phyloP scores from a whole-genome alignment of 2,797 vertebrate species.

The Channa striata region DNA sequence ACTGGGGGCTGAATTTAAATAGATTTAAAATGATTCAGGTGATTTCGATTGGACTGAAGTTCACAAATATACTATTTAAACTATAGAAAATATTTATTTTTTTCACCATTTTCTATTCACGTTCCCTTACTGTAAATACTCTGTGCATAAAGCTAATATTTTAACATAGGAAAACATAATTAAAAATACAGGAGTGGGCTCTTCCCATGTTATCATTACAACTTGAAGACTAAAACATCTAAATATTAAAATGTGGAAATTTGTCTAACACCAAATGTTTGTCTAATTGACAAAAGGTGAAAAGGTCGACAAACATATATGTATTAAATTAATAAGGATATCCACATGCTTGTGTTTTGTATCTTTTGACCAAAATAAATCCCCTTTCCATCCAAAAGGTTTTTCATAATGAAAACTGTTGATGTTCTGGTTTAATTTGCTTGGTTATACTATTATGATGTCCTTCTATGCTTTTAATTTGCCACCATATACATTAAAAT shows the following conservation, averaged over 20 bases:
- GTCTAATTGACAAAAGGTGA: conserved; percentile 8
- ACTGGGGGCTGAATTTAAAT: conserved; percentile 20
- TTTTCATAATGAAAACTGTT: not conserved
- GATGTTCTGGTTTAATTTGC: conserved; percentile 8
- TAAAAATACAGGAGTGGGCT: conserved; percentile 31
- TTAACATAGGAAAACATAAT: conserved; percentile 25
- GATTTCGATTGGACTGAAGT: conserved; percentile 35
- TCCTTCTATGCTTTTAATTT: conserved; percentile 17
- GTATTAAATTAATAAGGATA: not conserved
- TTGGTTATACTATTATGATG: not conserved
- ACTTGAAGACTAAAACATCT: conserved; percentile 6
- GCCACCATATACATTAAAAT: conserved; percentile 15
- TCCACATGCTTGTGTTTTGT: not conserved
- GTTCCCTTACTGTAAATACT: conserved; percentile 13
- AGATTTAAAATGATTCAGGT: conserved; percentile 20
- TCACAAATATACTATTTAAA: conserved; percentile 15
- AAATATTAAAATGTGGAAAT: not conserved
- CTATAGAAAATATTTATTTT: conserved; percentile 20
- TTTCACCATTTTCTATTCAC: conserved; percentile 22
- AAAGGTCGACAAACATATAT: not conserved
- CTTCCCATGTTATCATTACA: conserved; percentile 17
- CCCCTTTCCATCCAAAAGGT: not conserved
- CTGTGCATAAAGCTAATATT: conserved; percentile 14
- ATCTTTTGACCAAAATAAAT: conserved; percentile 1
- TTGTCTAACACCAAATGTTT: conserved; percentile 7